Evolutionary conservation across 2,113 vertebrate species (phyloP).

Genomic region (Cavia aperea): DNA sequence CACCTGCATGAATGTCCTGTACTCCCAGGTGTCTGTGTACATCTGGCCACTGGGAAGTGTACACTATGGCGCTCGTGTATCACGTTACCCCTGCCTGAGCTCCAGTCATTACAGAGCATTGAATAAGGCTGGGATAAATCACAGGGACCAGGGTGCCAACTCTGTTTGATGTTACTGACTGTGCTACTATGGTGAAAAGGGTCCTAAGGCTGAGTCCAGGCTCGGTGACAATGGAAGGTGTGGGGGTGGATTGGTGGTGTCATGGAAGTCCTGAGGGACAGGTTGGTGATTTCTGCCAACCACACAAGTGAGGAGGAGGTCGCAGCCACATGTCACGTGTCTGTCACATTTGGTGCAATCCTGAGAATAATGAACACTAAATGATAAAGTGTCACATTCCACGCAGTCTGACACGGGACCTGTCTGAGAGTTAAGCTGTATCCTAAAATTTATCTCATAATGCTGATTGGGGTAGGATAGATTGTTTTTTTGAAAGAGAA

Average conservation of each 20-base stretch:
- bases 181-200: not conserved
- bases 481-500: not conserved
- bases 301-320: not conserved
- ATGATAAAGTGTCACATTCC: not conserved
- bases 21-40: not conserved
- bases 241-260: not conserved
- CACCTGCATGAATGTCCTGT: not conserved
- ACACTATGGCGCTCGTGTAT: not conserved
- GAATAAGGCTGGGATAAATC: not conserved
- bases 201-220: not conserved
- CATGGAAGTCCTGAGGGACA: accelerated
- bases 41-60: not conserved
- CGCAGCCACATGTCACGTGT: not conserved
- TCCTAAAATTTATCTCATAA: not conserved
- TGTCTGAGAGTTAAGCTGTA: too few relatives aligned
- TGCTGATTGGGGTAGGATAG: not conserved
- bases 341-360: not conserved
- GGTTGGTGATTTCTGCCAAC: not conserved
- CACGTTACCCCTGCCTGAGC: not conserved
- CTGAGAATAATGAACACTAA: not conserved
- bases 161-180: not conserved
- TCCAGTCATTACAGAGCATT: not conserved
- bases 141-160: accelerated
- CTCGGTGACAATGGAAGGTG: not conserved
- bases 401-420: too few relatives aligned